Conservation (phyloP, 2,113 vertebrate genomes). For the Tonatia bakeri region DNA sequence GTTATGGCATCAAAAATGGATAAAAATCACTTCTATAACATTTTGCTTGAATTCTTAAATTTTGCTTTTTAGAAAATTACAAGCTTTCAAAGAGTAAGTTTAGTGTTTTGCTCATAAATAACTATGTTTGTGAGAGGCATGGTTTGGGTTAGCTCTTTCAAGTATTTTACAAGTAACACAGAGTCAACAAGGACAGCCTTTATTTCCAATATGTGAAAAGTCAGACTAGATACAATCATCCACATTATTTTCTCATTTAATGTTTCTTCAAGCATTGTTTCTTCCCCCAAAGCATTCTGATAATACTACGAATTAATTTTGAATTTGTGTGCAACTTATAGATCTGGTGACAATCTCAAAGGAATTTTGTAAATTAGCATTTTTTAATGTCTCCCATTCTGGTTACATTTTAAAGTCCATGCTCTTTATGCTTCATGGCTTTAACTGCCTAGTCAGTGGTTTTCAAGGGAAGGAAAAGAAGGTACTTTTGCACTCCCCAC, state of each 20-base stretch:
- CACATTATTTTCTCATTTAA: not conserved
- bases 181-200: not conserved
- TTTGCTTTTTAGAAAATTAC: not conserved
- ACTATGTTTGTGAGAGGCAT: not conserved
- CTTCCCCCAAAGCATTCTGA: not conserved
- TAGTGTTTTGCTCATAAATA: not conserved
- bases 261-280: not conserved
- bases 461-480: not conserved
- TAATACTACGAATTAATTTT: not conserved
- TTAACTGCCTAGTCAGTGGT: not conserved
- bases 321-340: not conserved
- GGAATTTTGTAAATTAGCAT: not conserved
- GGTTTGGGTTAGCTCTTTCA: not conserved
- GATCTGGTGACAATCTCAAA: not conserved
- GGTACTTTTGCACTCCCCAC: not conserved
- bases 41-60: constrained; percentile 13
- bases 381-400: not conserved
- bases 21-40: not conserved
- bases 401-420: not conserved
- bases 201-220: not conserved
- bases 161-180: not conserved
- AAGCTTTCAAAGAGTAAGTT: not conserved
- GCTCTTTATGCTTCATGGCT: not conserved
- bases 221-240: not conserved
- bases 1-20: not conserved